Evolutionary conservation across 2,888 invertebrate species (phyloP), one percentile per base, ranked within the genome.

Genomic region (Cheilosia soror): DNA sequence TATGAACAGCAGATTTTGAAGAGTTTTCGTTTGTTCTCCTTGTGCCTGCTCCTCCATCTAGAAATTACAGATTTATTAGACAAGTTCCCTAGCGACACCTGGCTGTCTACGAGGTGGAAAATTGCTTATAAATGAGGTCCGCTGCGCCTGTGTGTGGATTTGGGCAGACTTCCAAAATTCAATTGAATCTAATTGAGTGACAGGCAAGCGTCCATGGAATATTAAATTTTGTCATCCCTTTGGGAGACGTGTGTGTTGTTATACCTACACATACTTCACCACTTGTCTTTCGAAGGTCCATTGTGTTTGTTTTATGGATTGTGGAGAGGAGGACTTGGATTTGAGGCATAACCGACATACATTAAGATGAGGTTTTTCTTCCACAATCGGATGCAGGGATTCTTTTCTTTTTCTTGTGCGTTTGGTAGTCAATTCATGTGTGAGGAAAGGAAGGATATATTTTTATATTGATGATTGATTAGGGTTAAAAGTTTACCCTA

Each of bases 161-260:
- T 55, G 49, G 20, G 53, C 53, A 55, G 62, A 62, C 47, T 37
- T 80, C 44, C 33, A 53, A 42, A 60, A 51, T 40, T 60, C 60
- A 80, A 62, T 79, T 73, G 72, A 40, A 42, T 37, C 44, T 80
- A 81, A 81, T 80, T 81, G 80, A 76, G 80, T 69, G 80, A 75
- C 62, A 75, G 62, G 65, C 60, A 68, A n/a, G 37, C n/a, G 63
- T 63, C 55, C 49, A 33, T 63, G 49, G 31, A 57, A 71, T 71
- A 78, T 71, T 78, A 37, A 44, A 63, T 62, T 47, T 49, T 49
- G 57, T 25, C n/a, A 25, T 44, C 15, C 44, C 47, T 15, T 33
- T 37, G 33, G 29, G 31, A 62, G 53, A 29, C 27, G 20, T 20
- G 27, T 20, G 27, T 51, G 27, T 51, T 11, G 9, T 51, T 51